A percentile compares a stretch with the other conserved stretches of the same genome.
phyloP scores from a whole-genome alignment of 2,797 vertebrate genomes.

The Sebastes cheni region DNA sequence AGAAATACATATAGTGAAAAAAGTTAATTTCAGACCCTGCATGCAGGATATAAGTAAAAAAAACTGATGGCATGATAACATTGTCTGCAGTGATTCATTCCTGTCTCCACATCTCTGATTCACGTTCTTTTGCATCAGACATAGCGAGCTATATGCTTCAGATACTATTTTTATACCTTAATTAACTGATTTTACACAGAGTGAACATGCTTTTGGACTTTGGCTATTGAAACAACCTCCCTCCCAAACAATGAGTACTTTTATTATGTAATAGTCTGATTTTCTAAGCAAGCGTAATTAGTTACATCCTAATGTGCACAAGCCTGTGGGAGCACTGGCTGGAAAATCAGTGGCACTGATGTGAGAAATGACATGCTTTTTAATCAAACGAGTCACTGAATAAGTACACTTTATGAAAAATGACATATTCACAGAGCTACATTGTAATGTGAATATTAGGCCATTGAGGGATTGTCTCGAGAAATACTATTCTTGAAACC shows the following conservation, averaged over 20 bases:
- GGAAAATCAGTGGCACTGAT: slow-evolving; percentile 5
- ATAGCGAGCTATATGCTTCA: not conserved
- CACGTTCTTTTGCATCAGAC: not conserved
- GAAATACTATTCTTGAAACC: not conserved
- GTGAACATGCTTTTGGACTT: not conserved
- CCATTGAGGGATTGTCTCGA: fast-evolving
- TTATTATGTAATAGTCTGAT: slow-evolving; percentile 4
- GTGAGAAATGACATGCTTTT: slow-evolving; percentile 5
- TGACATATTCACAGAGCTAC: not conserved
- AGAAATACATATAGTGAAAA: too few species aligned
- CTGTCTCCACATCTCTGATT: slow-evolving; percentile 6
- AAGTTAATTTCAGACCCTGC: not conserved
- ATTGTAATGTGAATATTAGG: not conserved
- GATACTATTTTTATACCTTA: not conserved
- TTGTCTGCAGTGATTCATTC: slow-evolving; percentile 5
- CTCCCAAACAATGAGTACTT: not conserved
- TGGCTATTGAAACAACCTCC: not conserved
- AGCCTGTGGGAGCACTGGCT: not conserved
- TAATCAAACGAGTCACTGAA: not conserved
- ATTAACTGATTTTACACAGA: not conserved
- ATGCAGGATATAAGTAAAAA: not conserved
- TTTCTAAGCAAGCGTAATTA: not conserved
- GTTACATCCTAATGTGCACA: not conserved
- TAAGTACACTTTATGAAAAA: not conserved
- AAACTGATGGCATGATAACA: not conserved